Evolutionary conservation across 2,888 invertebrate species (phyloP).

Genomic region (Lingula anatina): DNA sequence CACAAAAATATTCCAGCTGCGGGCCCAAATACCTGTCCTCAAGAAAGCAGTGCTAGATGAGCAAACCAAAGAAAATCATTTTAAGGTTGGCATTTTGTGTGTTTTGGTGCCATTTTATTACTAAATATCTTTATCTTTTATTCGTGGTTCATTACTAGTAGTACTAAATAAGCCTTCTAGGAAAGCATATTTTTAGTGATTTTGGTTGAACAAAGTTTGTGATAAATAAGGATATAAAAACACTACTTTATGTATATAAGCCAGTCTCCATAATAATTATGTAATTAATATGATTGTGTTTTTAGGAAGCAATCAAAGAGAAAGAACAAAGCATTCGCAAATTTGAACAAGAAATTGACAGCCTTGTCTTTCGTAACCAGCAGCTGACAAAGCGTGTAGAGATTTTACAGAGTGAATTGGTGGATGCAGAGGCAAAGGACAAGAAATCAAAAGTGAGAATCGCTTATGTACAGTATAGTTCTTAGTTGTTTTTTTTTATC

Average conservation of each 20-base stretch:
- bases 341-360: conserved; percentile 88
- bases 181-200: too few species aligned
- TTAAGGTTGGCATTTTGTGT: conserved; percentile 62
- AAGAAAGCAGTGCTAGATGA: conserved; percentile 91
- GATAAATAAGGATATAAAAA: too few species aligned
- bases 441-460: conserved; percentile 33
- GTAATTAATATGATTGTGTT: conserved; percentile 4
- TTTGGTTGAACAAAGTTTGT: too few species aligned
- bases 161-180: too few species aligned
- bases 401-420: conserved; percentile 86
- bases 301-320: conserved; percentile 70
- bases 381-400: conserved; percentile 86
- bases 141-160: too few species aligned
- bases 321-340: conserved; percentile 79
- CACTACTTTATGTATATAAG: neutral
- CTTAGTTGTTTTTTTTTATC: too few species aligned
- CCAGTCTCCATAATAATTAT: neutral
- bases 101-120: too few species aligned
- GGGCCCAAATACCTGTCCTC: conserved; percentile 85
- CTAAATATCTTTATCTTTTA: too few species aligned
- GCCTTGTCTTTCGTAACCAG: conserved; percentile 84
- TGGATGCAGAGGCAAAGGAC: conserved; percentile 48
- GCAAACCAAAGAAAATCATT: conserved; percentile 70
- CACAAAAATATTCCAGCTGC: conserved; percentile 67
- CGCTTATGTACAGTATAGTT: too few species aligned